Conservation (phyloP, 2,888 invertebrate genomes). For the Agriopis aurantiaria region DNA sequence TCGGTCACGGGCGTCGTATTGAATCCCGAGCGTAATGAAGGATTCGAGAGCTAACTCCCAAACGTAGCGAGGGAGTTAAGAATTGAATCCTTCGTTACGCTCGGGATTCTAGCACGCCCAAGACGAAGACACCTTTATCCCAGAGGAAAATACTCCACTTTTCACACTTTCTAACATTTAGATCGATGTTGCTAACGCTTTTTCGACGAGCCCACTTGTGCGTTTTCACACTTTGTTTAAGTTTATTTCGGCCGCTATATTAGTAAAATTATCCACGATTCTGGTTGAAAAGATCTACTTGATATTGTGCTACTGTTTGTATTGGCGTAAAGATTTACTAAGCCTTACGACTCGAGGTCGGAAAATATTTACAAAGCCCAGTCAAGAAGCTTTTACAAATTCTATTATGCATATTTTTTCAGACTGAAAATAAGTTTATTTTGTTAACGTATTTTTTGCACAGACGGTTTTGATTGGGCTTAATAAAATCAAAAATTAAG, state of each 20-base stretch:
- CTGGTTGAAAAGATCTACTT: background rate
- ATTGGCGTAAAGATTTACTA: constrained; percentile 9
- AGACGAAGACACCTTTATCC: too few species aligned
- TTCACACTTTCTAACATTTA: too few species aligned
- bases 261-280: background rate
- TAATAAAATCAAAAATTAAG: constrained; percentile 14
- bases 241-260: background rate
- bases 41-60: too few species aligned
- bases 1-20: too few species aligned
- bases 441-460: constrained; percentile 37
- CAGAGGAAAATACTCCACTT: too few species aligned
- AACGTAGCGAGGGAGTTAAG: too few species aligned
- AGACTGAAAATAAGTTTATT: constrained; percentile 32
- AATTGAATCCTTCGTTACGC: too few species aligned
- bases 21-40: too few species aligned
- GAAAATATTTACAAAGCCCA: constrained; percentile 61
- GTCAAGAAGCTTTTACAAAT: constrained; percentile 61
- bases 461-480: constrained; percentile 32
- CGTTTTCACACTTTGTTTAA: background rate
- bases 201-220: too few species aligned
- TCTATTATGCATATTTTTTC: constrained; percentile 55
- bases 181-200: too few species aligned
- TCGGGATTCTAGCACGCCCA: too few species aligned
- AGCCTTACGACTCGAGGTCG: constrained; percentile 47
- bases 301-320: constrained; percentile 22